Percentiles rank a stretch among this genome's conserved stretches.
Conservation (phyloP, 2,797 vertebrate genomes). For the Silurus lanzhouensis region DNA sequence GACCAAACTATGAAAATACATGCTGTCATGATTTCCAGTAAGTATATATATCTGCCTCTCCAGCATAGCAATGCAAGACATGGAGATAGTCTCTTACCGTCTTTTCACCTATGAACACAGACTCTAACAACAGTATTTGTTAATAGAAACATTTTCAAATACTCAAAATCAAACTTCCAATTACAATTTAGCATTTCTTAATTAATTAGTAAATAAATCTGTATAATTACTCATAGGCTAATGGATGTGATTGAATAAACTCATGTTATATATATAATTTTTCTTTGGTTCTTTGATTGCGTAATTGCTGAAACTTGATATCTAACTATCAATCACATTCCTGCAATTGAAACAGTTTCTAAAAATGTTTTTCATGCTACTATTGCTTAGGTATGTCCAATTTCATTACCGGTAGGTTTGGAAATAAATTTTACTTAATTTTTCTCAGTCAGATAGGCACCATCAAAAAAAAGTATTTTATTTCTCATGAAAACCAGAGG, state of each 20-base stretch:
- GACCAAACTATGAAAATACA: not conserved
- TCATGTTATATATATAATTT: not conserved
- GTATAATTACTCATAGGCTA: not conserved
- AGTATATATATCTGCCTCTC: not conserved
- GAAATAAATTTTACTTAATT: not conserved
- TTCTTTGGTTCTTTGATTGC: not conserved
- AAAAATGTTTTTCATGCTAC: no score
- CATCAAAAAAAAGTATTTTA: not conserved
- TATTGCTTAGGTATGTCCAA: not conserved
- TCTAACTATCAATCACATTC: not conserved
- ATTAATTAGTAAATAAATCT: not conserved
- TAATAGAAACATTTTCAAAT: slow-evolving; percentile 2
- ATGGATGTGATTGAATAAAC: not conserved
- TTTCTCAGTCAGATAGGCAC: not conserved
- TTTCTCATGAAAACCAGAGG: not conserved
- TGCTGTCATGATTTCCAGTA: not conserved
- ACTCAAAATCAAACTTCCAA: not conserved
- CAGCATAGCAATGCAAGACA: not conserved
- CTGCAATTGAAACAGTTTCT: not conserved
- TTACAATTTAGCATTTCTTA: not conserved
- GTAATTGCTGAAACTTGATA: not conserved
- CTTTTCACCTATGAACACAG: not conserved
- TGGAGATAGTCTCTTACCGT: not conserved
- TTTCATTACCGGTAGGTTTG: not conserved
- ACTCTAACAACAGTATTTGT: not conserved